Conservation (phyloP, 2,113 vertebrate species). For the Chaetops frenatus region DNA sequence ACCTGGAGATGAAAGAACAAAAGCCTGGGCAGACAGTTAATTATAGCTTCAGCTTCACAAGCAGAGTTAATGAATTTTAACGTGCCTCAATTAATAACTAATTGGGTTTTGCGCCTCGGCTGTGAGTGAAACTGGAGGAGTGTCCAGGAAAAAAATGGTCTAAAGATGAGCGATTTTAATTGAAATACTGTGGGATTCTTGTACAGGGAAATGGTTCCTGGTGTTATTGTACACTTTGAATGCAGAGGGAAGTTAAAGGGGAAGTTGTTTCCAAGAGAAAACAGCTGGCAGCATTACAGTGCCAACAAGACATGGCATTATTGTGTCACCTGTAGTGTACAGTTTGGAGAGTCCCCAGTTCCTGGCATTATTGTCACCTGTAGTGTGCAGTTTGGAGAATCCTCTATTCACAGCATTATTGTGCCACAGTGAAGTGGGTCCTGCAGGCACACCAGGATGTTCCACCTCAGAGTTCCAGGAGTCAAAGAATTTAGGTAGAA, state of each 20-base stretch:
- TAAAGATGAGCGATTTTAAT: slow-evolving; percentile 28
- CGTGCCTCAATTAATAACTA: slow-evolving; percentile 84
- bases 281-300: not conserved
- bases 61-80: slow-evolving; percentile 85
- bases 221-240: not conserved
- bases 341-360: not conserved
- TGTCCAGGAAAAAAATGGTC: slow-evolving; percentile 5
- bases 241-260: not conserved
- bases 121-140: slow-evolving; percentile 34
- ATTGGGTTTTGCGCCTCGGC: slow-evolving; percentile 75
- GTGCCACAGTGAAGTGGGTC: not conserved
- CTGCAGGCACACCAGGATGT: not conserved
- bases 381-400: not conserved
- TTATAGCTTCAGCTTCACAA: slow-evolving; percentile 77
- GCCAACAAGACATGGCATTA: not conserved
- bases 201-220: not conserved
- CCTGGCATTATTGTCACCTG: not conserved
- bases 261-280: not conserved
- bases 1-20: slow-evolving; percentile 72
- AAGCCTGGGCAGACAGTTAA: slow-evolving; percentile 80
- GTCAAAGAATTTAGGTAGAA: not conserved
- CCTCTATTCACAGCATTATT: not conserved
- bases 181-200: slow-evolving; percentile 19
- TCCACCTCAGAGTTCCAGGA: not conserved
- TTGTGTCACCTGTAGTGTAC: not conserved